Percentiles rank a stretch among this genome's conserved stretches.
phyloP scores from a whole-genome alignment of 2,113 vertebrate species.

The Chrysochloris asiatica region DNA sequence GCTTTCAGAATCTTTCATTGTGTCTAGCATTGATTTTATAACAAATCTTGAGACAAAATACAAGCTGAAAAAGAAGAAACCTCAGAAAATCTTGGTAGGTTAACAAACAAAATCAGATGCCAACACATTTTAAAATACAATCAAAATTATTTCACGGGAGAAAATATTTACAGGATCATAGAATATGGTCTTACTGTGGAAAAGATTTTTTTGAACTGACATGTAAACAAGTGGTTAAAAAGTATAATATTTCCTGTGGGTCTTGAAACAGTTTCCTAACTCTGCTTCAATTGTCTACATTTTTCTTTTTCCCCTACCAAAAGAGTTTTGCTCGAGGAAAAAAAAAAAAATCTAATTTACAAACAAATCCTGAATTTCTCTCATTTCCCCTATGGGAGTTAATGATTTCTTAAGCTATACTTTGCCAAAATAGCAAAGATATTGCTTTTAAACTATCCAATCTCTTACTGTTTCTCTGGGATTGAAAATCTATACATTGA shows the following conservation, averaged over 20 bases:
- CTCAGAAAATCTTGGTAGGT: neutral
- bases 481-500: neutral
- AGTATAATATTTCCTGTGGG: neutral
- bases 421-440: slow-evolving; percentile 10
- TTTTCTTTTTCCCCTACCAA: slow-evolving; percentile 4
- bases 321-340: neutral
- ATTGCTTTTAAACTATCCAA: neutral
- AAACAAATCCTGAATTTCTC: neutral
- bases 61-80: neutral
- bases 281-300: slow-evolving; percentile 31
- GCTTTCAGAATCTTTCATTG: neutral
- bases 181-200: neutral
- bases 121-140: neutral
- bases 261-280: slow-evolving; percentile 1
- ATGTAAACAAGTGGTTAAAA: neutral
- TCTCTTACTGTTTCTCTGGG: neutral
- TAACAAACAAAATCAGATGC: slow-evolving; percentile 20
- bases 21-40: neutral
- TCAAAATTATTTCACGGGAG: neutral
- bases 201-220: slow-evolving; percentile 1
- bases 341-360: neutral
- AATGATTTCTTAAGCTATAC: neutral
- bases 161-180: neutral
- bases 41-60: neutral
- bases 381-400: neutral